Conservation (phyloP, 2,888 invertebrate genomes). For the Phengaris arion region DNA sequence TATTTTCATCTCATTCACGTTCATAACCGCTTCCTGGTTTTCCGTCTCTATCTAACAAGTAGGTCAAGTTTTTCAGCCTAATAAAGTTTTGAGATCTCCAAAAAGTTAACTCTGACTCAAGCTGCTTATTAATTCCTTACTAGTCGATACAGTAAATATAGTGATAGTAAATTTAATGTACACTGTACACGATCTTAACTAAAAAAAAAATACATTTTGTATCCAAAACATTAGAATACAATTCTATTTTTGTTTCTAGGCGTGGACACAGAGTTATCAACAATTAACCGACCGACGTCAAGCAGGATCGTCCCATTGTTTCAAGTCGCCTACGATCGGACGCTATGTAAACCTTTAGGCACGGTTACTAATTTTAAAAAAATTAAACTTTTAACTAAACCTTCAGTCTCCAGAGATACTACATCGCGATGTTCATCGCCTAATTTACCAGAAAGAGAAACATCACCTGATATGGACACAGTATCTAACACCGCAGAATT, state of each 20-base stretch:
- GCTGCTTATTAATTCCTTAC: too few relatives aligned
- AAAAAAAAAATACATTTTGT: conserved; percentile 11
- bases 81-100: too few relatives aligned
- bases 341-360: conserved; percentile 68
- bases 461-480: conserved; percentile 38
- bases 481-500: conserved; percentile 25
- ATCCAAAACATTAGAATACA: conserved; percentile 41
- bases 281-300: conserved; percentile 47
- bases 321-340: conserved; percentile 72
- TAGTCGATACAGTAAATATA: too few relatives aligned
- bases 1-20: too few relatives aligned
- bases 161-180: too few relatives aligned
- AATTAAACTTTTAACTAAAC: conserved; percentile 42
- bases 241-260: conserved; percentile 69
- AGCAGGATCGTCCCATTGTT: conserved; percentile 66
- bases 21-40: too few relatives aligned
- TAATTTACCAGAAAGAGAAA: conserved; percentile 40
- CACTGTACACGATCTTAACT: conserved; percentile 6
- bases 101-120: too few relatives aligned
- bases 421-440: conserved; percentile 62
- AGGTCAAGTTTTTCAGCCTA: too few relatives aligned
- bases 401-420: conserved; percentile 39
- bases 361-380: conserved; percentile 63
- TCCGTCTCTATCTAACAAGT: too few relatives aligned
- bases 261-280: conserved; percentile 47